Evolutionary conservation across 2,113 vertebrate species (phyloP).

Genomic region (Rostratula benghalensis): DNA sequence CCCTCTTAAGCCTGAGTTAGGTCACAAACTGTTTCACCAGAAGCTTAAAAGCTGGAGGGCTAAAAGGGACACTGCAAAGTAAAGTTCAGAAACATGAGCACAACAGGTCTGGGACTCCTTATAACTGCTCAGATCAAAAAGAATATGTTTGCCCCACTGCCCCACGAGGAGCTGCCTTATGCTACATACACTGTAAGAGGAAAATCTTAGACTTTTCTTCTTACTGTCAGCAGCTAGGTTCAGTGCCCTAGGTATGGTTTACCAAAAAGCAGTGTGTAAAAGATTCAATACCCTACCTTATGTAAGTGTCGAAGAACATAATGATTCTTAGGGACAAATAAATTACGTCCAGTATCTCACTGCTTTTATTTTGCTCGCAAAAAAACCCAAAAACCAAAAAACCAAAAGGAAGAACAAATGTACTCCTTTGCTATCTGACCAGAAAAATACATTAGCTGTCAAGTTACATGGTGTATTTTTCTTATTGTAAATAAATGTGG

Average conservation of each 20-base stretch:
- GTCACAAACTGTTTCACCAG: background rate
- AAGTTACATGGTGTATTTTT: rapidly evolving
- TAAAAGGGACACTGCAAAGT: background rate
- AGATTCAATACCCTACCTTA: background rate
- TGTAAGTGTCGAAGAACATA: background rate
- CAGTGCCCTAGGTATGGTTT: background rate
- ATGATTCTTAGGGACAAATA: background rate
- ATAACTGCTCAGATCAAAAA: background rate
- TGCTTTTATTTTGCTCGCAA: background rate
- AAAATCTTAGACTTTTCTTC: background rate
- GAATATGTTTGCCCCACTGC: background rate
- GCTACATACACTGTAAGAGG: background rate
- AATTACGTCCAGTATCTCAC: background rate
- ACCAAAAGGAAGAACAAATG: background rate
- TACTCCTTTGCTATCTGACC: background rate
- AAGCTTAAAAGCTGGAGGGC: background rate
- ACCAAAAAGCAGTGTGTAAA: background rate
- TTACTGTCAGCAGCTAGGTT: background rate
- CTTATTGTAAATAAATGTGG: background rate
- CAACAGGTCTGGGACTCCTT: background rate
- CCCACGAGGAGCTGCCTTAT: background rate
- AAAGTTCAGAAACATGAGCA: background rate
- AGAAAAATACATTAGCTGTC: background rate
- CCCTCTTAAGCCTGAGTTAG: background rate
- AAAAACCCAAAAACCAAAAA: too few species aligned